Evolutionary conservation across 1,140 invertebrate species (phyloP).

Genomic region (Pseudomyrmex concolor): DNA sequence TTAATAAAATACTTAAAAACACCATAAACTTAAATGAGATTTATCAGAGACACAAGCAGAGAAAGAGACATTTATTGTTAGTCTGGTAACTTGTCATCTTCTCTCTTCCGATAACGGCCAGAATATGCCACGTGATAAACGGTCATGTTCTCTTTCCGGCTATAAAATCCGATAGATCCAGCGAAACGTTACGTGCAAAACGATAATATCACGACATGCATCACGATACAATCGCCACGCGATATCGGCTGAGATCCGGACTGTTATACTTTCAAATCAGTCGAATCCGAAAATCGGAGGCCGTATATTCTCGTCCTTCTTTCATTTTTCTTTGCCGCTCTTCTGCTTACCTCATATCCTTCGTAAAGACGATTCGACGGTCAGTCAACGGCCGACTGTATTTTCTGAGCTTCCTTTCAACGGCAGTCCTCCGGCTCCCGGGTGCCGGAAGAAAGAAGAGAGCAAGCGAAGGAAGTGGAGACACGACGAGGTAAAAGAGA

Average conservation of each 20-base stretch:
- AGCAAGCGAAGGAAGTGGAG: constrained; percentile 30
- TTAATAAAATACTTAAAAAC: not conserved
- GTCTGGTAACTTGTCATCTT: not conserved
- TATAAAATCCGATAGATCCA: constrained; percentile 48
- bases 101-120: not conserved
- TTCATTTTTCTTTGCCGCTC: not conserved
- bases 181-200: constrained; percentile 38
- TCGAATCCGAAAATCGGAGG: constrained; percentile 61
- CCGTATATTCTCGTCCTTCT: not conserved
- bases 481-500: not conserved
- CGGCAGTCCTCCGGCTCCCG: constrained; percentile 1
- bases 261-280: constrained; percentile 72
- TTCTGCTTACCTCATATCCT: not conserved
- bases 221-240: constrained; percentile 31
- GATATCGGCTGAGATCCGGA: constrained; percentile 32
- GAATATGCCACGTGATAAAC: constrained; percentile 6
- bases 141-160: not conserved
- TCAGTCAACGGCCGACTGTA: constrained; percentile 66
- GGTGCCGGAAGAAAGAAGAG: constrained; percentile 32
- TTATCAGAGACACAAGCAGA: no score
- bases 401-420: constrained; percentile 69
- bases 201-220: constrained; percentile 48
- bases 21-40: no score
- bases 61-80: no score
- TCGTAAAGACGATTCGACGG: constrained; percentile 57